Conservation (phyloP, 2,888 invertebrate species). For the Rhamphomyia laevipes region DNA sequence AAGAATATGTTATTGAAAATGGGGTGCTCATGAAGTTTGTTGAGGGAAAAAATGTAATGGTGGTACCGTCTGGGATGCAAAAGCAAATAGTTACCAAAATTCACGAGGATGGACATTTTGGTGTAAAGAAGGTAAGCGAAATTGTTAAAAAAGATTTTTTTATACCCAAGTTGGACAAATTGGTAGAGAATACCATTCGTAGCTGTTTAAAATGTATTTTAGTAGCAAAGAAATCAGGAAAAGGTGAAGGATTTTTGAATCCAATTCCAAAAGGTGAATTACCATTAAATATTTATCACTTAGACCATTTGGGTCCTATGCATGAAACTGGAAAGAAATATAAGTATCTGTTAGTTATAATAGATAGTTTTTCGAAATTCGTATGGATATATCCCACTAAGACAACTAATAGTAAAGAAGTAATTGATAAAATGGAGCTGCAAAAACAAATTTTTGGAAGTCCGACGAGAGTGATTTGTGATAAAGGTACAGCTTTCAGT, state of each 20-base stretch:
- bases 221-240: no score
- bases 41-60: conserved; percentile 7
- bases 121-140: conserved; percentile 10
- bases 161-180: no score
- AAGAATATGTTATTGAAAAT: conserved; percentile 11
- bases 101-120: conserved; percentile 11
- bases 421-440: conserved; percentile 18
- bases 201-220: no score
- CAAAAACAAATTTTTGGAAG: conserved; percentile 8
- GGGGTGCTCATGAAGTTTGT: conserved; percentile 8
- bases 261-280: conserved; percentile 11
- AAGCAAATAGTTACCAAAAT: conserved; percentile 8
- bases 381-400: no score
- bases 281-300: conserved; percentile 8
- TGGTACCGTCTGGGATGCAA: conserved; percentile 10
- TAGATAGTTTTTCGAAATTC: conserved; percentile 12
- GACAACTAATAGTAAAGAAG: conserved; percentile 21
- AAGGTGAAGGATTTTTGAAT: no score
- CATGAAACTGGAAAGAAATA: conserved; percentile 8
- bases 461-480: conserved; percentile 11
- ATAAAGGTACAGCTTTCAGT: conserved; percentile 15
- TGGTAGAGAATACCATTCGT: no score
- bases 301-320: conserved; percentile 8
- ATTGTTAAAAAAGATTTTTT: no score
- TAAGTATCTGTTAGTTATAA: conserved; percentile 9